phyloP scores from a whole-genome alignment of 2,888 invertebrate species.

The Mellilla xanthometata region DNA sequence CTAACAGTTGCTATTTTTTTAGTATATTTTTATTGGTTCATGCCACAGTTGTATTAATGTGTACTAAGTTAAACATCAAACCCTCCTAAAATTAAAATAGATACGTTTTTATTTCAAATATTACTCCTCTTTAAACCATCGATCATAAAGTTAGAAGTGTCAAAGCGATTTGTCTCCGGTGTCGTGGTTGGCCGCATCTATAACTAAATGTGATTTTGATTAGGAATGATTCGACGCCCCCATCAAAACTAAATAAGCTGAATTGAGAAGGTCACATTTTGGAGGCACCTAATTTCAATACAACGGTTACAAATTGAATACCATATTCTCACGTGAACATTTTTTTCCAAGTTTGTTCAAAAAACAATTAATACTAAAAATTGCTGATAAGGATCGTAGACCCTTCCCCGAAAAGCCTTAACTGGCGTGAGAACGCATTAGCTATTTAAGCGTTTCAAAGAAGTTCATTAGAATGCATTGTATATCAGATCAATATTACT shows the following conservation, averaged over 20 bases:
- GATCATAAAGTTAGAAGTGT: constrained; percentile 16
- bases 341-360: constrained; percentile 6
- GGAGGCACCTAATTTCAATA: constrained; percentile 12
- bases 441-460: constrained; percentile 28
- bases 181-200: constrained; percentile 36
- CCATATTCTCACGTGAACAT: constrained; percentile 17
- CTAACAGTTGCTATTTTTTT: too few relatives aligned
- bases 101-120: too few relatives aligned
- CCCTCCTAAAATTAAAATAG: too few relatives aligned
- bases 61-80: too few relatives aligned
- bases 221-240: constrained; percentile 71
- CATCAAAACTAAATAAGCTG: constrained; percentile 59
- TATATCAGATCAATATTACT: constrained; percentile 45
- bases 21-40: too few relatives aligned
- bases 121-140: constrained; percentile 6
- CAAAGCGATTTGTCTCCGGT: constrained; percentile 18
- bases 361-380: constrained; percentile 20
- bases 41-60: too few relatives aligned
- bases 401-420: constrained; percentile 39
- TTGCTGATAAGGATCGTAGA: constrained; percentile 32
- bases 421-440: constrained; percentile 56
- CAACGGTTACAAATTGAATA: constrained; percentile 13
- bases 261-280: constrained; percentile 46
- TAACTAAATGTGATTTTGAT: constrained; percentile 72
- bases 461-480: constrained; percentile 51